Evolutionary conservation across 2,888 invertebrate species (phyloP), one percentile per base, ranked within the genome.

Genomic region (Micropterix aruncella): DNA sequence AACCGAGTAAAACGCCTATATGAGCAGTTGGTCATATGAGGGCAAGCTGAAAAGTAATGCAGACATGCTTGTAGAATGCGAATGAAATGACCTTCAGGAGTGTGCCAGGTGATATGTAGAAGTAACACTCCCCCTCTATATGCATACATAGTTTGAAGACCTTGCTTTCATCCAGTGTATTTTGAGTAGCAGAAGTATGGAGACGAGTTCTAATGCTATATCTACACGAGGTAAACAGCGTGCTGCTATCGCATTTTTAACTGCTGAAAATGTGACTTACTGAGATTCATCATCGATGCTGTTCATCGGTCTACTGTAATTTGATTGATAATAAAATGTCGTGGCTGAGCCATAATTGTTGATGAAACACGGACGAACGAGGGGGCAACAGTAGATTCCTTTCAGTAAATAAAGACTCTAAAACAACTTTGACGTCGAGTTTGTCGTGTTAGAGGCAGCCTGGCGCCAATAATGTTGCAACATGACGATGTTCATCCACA

Each of bases 241-340:
- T 42, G 42, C 41, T 44, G 44, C 19, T 44, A 27, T 44, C 36
- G 44, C 40, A 18, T 44, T 44, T 44, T 44, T 44, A 44, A 43
- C 27, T 19, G 44, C 44, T 43, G 19, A 44, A 43, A 44, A 43
- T 42, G 44, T 44, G 1, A 44, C 16, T 43, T 37, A 14, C 42
- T 18, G 17, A 19, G 16, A 44, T 2, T 16, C 16, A 42, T 5
- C 27, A 36, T 36, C 36, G 19, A 41, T 16, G 16, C 43, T 44
- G 44, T 44, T 19, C 16, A 44, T 42, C 18, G 44, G 14, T n/a
- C 19, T 44, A 41, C 1, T 7, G 43, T 43, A 43, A 40, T 7
- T 43, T 39, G 43, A 43, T 43, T 15, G 36, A 41, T 44, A 44
- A 19, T 42, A 44, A 44, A 44, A 18, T 44, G 41, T 44, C 16